Conservation (phyloP, 2,113 vertebrate species). For the Cygnus buccinator region DNA sequence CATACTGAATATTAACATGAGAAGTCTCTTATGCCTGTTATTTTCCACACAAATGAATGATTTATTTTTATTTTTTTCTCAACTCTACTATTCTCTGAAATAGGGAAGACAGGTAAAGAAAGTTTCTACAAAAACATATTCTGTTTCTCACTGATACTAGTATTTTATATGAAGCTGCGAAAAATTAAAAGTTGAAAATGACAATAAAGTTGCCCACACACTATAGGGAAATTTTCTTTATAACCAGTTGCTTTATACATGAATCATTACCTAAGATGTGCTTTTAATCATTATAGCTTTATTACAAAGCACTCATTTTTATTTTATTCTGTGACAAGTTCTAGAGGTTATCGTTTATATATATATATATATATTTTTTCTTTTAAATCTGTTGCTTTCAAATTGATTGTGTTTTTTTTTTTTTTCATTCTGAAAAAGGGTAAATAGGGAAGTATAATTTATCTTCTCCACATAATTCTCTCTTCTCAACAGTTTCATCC, state of each 20-base stretch:
- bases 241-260: neutral
- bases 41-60: neutral
- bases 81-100: neutral
- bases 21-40: neutral
- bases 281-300: neutral
- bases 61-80: neutral
- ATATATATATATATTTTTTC: neutral
- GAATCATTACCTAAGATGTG: neutral
- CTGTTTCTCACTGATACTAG: neutral
- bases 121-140: neutral
- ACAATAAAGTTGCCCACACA: neutral
- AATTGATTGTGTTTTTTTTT: neutral
- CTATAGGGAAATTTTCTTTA: neutral
- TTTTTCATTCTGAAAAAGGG: neutral
- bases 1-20: neutral
- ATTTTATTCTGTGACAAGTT: neutral
- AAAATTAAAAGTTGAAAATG: neutral
- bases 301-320: neutral
- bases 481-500: neutral
- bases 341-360: neutral
- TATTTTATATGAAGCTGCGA: neutral
- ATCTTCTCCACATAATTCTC: slow-evolving; percentile 30
- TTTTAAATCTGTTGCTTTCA: neutral
- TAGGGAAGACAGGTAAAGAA: neutral
- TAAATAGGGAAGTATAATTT: neutral